Base-by-base conservation (phyloP, 2,797 vertebrate species). In the Danio kyathit region DNA sequence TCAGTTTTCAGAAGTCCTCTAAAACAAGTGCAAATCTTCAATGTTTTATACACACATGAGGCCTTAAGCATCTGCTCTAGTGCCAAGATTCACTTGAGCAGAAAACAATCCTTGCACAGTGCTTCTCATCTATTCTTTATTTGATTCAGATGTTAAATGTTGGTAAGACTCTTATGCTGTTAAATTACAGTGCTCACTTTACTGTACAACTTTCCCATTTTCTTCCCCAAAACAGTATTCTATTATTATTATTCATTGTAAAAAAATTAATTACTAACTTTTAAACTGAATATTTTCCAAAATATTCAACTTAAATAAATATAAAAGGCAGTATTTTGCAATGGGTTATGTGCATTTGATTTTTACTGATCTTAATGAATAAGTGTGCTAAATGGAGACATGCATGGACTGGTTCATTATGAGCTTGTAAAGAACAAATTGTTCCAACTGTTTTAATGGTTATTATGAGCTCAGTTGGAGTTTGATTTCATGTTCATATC, bases 341-440 rank as follows among this genome's bases (percentile, higher is more conserved):
- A n/a, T n/a, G n/a, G n/a, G 17, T 17, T 17, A 54, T 54, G 54
- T n/a, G 4, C 14, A n/a, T n/a, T n/a, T n/a, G n/a, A n/a, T n/a
- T n/a, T n/a, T n/a, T n/a, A n/a, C n/a, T n/a, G n/a, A 29, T 29
- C 29, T 29, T 60, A 5, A 10, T 12, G 43, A 16, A 38, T 29
- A 49, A 51, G 46, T 0, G 0, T 29, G 46, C 21, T 1, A 51
- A 51, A 54, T 71, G 29, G 29, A 12, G 67, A 14, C 69, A 56
- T 71, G 29, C 51, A 43, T 17, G 10, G 16, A 38, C 10, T 56
- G 38, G 5, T 17, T 71, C 69, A 54, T 71, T 41, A 71, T 54
- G 16, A 71, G 10, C 51, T 54, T 71, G 51, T 43, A 43, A 71
- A 43, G 9, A 41, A 54, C 29, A 17, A 43, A 71, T 71, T 17